Evolutionary conservation across 2,888 invertebrate species (phyloP), one percentile per base, ranked within the genome.

Genomic region (Temnothorax unifasciatus): DNA sequence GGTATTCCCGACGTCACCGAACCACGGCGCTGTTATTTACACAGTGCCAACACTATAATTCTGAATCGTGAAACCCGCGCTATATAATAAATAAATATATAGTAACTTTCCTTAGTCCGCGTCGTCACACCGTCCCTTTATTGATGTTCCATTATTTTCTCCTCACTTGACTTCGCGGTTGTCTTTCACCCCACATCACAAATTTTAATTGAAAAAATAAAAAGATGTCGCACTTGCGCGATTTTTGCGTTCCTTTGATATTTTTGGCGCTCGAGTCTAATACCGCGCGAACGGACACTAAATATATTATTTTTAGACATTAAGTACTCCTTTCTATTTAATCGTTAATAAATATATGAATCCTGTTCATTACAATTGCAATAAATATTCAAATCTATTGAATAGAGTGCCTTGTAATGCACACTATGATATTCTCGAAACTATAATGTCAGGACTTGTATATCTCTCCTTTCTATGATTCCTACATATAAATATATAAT

Each of bases 1-100:
- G 88, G 95, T 97, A 61, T 98, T 98, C 95, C 96, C 97, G 15
- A 98, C 98, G 13, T 95, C 96, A 82, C 97, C 97, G n/a, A 96
- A 96, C 92, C 95, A 96, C 69, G 97, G 97, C 29, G 97, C 97
- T 84, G 95, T 96, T 66, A 95, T 97, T 93, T 96, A 96, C 91
- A 86, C 73, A n/a, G 38, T 13, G 47, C 38, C 47, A 81, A 81
- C 71, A 61, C 9, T 29, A 29, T 29, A 4, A n/a, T 57, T 71
- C 25, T 71, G 47, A 81, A 71, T 59, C 59, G 21, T 71, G 47
- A 71, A 69, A 8, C 9, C 47, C 9, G 44, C 13, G 44, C 11
- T 71, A 25, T 71, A 25, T 59, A 59, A 81, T 81, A 81, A 69
- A 79, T 77, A 77, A 71, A 59, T 71, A 59, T 71, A 34, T 34